Conservation (phyloP, 1,140 invertebrate genomes). For the Drosophila watanabei region DNA sequence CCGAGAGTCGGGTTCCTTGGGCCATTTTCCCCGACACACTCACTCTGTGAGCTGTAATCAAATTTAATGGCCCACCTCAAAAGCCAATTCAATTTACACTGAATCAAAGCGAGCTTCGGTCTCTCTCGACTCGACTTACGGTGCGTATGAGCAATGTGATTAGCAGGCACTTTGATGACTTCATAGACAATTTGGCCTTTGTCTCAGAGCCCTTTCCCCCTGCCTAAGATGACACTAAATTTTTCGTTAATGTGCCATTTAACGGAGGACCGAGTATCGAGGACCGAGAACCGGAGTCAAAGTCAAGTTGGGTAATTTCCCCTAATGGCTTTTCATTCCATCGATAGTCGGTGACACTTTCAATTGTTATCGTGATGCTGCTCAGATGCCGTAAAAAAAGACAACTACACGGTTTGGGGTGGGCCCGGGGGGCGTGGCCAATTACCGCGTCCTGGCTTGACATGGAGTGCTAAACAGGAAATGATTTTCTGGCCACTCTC, state of each 20-base stretch:
- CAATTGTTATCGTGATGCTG: slow-evolving; percentile 70
- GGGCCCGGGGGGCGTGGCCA: slow-evolving; percentile 34
- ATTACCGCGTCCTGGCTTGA: slow-evolving; percentile 13
- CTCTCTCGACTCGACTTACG: slow-evolving; percentile 23
- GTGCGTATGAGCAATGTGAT: slow-evolving; percentile 75
- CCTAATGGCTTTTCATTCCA: slow-evolving; percentile 83
- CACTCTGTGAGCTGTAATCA: slow-evolving; percentile 41
- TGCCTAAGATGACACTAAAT: slow-evolving; percentile 12
- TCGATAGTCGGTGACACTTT: slow-evolving; percentile 79
- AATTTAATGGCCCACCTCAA: slow-evolving; percentile 60
- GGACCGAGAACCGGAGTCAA: slow-evolving; percentile 42
- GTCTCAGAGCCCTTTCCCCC: slow-evolving; percentile 17
- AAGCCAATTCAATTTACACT: slow-evolving; percentile 67
- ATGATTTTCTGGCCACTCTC: slow-evolving; percentile 71
- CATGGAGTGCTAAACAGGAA: slow-evolving; percentile 81
- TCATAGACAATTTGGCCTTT: slow-evolving; percentile 56
- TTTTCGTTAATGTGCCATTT: slow-evolving; percentile 69
- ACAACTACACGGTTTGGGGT: slow-evolving; percentile 46
- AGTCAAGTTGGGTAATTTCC: slow-evolving; percentile 80
- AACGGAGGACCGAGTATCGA: slow-evolving; percentile 32
- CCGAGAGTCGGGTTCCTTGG: slow-evolving; percentile 9
- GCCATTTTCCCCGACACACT: slow-evolving; percentile 37
- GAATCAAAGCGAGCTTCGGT: slow-evolving; percentile 53
- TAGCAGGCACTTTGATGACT: slow-evolving; percentile 79
- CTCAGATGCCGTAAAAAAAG: slow-evolving; percentile 71